Percentiles rank a stretch among this genome's conserved stretches.
phyloP scores from a whole-genome alignment of 2,888 invertebrate species.

The Drosophila cyrtoloma region DNA sequence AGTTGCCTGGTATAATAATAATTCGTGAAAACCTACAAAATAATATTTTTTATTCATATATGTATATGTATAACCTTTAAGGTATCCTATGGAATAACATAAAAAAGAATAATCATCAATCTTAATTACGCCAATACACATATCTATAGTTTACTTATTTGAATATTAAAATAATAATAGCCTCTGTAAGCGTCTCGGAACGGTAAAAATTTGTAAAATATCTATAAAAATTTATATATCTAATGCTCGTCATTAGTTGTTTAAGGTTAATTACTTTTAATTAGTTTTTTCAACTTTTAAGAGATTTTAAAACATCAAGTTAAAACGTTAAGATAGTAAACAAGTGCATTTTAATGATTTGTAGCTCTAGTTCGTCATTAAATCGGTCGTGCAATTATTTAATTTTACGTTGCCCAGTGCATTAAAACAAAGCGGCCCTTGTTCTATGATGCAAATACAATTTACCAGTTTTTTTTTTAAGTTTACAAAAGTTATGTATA shows the following conservation, averaged over 20 bases:
- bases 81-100: not conserved
- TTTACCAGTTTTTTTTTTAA: not conserved
- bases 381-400: constrained; percentile 2
- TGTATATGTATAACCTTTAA: not conserved
- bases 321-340: not conserved
- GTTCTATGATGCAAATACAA: not conserved
- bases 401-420: not conserved
- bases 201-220: not conserved
- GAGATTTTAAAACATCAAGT: not conserved
- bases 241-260: not conserved
- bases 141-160: not conserved
- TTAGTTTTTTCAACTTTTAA: not conserved
- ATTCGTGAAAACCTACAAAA: not conserved
- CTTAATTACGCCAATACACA: not conserved
- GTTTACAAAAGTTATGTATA: not conserved
- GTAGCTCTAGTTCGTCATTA: not conserved
- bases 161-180: not conserved
- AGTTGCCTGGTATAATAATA: not conserved
- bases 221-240: not conserved
- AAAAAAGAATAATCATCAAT: not conserved
- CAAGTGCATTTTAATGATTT: not conserved
- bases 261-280: not conserved
- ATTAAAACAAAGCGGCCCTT: not conserved
- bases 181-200: not conserved
- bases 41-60: not conserved